phyloP scores from a whole-genome alignment of 1,140 invertebrate species.

The Pseudomyrmex pallidus region DNA sequence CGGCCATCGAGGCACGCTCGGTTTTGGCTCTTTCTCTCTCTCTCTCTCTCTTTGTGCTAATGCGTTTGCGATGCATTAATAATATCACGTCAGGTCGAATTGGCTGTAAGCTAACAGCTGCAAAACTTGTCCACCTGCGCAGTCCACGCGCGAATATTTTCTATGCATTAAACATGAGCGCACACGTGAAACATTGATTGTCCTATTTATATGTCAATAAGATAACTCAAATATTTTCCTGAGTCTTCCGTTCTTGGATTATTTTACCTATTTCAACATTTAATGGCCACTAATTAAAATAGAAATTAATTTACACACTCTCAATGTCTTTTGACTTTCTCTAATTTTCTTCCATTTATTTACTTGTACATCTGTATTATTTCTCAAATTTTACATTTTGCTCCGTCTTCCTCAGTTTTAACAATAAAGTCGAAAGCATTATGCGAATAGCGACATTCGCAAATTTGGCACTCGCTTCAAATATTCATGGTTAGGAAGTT shows the following conservation, averaged over 20 bases:
- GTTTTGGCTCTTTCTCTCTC: too few species aligned
- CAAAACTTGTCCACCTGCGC: slow-evolving; percentile 26
- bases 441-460: background rate
- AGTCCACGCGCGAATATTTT: background rate
- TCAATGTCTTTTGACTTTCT: too few species aligned
- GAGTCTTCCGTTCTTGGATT: too few species aligned
- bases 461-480: background rate
- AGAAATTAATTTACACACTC: too few species aligned
- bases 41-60: slow-evolving; percentile 31
- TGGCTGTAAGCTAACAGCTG: background rate
- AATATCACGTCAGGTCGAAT: slow-evolving; percentile 17
- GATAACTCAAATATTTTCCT: background rate
- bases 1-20: background rate
- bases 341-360: background rate
- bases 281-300: too few species aligned
- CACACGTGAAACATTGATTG: background rate
- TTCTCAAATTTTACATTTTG: background rate
- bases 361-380: background rate
- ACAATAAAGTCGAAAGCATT: background rate
- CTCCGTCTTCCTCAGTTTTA: background rate
- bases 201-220: background rate
- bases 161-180: background rate
- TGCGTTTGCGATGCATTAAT: slow-evolving; percentile 42
- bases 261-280: too few species aligned
- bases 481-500: background rate